These are phyloP conservation scores for Epinotia demarniana DNA, from an alignment of 2,888 invertebrate genomes.

Conservation along the genomic window DNA sequence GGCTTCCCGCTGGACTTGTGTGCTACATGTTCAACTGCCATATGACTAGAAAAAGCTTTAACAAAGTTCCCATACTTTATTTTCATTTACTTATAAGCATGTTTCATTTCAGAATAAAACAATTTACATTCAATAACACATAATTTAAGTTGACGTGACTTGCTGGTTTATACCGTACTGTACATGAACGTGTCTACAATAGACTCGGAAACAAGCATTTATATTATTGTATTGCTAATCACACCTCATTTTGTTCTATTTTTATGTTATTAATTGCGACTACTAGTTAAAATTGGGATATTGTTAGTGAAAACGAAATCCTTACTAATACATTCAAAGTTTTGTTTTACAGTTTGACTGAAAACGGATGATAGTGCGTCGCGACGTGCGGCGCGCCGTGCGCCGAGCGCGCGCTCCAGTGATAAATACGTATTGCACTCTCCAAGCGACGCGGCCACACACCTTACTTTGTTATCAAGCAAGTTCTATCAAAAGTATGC, in stretches of 20 bases:
- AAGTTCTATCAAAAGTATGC: conserved; percentile 42
- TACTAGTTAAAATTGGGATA: conserved; percentile 63
- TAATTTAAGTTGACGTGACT: conserved; percentile 83
- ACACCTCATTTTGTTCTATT: conserved; percentile 62
- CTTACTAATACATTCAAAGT: conserved; percentile 39
- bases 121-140: conserved; percentile 83
- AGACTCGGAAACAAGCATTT: conserved; percentile 53
- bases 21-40: background rate
- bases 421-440: conserved; percentile 80
- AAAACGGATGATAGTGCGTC: conserved; percentile 34
- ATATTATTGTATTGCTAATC: conserved; percentile 59
- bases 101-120: conserved; percentile 83
- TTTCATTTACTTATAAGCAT: conserved; percentile 84
- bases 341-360: conserved; percentile 46
- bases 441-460: conserved; percentile 57
- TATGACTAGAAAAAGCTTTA: conserved; percentile 62
- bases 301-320: conserved; percentile 67
- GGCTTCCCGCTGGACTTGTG: no score
- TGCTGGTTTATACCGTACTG: conserved; percentile 77
- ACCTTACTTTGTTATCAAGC: conserved; percentile 45
- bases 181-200: conserved; percentile 63
- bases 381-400: conserved; percentile 10
- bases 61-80: conserved; percentile 83
- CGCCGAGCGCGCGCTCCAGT: conserved; percentile 46
- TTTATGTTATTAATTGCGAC: conserved; percentile 61